These are phyloP conservation scores for Hirtodrosophila alboralis DNA, from an alignment of 2,888 invertebrate genomes.

Conservation along the genomic window DNA sequence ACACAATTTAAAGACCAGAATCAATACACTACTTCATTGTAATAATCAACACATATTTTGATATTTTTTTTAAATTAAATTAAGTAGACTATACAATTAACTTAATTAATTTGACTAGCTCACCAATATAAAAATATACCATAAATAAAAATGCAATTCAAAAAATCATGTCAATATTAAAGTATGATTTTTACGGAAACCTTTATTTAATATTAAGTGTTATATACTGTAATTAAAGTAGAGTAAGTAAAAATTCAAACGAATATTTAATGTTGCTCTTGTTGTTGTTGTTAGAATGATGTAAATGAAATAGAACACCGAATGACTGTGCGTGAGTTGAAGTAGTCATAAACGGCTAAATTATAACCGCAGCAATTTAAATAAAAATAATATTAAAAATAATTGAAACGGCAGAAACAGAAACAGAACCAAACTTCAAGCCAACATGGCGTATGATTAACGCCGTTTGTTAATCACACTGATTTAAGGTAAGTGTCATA, in stretches of 20 bases:
- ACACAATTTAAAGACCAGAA: too few species aligned
- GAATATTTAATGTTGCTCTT: neutral
- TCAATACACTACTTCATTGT: too few species aligned
- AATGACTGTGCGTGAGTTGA: slow-evolving; percentile 15
- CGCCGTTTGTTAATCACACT: slow-evolving; percentile 41
- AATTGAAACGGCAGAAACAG: slow-evolving; percentile 15
- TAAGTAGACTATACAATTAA: too few species aligned
- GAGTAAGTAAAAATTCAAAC: slow-evolving; percentile 11
- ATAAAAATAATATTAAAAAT: slow-evolving; percentile 5
- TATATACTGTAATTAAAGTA: neutral
- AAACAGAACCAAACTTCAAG: slow-evolving; percentile 24
- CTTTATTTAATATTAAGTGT: too few species aligned
- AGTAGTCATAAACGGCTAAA: slow-evolving; percentile 22
- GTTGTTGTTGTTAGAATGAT: slow-evolving; percentile 2
- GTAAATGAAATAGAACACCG: slow-evolving; percentile 11
- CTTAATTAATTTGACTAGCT: too few species aligned
- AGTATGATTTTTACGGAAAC: too few species aligned
- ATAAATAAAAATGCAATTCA: too few species aligned
- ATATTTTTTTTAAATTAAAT: too few species aligned
- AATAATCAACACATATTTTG: too few species aligned
- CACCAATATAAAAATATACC: too few species aligned
- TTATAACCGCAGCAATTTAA: slow-evolving; percentile 1
- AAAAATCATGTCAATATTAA: too few species aligned
- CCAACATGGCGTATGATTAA: slow-evolving; percentile 68
- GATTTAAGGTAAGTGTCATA: slow-evolving; percentile 68